phyloP scores from a whole-genome alignment of 2,888 invertebrate species.

The Amiota mariae region DNA sequence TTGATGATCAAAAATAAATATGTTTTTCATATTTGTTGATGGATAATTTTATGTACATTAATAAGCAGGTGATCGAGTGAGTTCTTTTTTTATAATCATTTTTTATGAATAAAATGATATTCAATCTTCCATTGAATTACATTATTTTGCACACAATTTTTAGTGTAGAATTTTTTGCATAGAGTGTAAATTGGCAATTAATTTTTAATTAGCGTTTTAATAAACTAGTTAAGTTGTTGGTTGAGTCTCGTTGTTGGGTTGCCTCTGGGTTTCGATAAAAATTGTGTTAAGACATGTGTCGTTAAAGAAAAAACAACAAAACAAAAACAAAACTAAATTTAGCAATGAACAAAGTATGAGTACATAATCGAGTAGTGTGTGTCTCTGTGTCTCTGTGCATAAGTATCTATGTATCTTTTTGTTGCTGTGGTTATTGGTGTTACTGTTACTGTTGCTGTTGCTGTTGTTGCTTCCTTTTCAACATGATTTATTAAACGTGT shows the following conservation, averaged over 20 bases:
- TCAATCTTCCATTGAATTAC: no score
- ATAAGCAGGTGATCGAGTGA: constrained; percentile 2
- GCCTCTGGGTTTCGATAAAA: background rate
- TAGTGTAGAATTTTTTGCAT: background rate
- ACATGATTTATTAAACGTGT: constrained; percentile 37
- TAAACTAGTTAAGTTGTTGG: constrained; percentile 10
- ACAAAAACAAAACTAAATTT: no score
- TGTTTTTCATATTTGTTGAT: constrained; percentile 1
- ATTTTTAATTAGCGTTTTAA: constrained; percentile 18
- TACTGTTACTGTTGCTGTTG: background rate
- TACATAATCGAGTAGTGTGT: no score
- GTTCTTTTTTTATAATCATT: background rate
- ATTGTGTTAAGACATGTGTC: no score
- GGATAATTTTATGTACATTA: constrained; percentile 20
- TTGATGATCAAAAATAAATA: background rate
- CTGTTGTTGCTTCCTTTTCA: constrained; percentile 27
- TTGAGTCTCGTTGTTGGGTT: background rate
- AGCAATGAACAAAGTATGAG: no score
- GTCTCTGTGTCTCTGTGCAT: no score
- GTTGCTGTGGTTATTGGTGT: no score
- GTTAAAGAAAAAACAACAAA: no score
- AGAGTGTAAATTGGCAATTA: constrained; percentile 20
- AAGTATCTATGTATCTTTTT: no score
- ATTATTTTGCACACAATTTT: no score
- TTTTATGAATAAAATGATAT: no score